These are phyloP conservation scores for Poecile montanus DNA, from an alignment of 2,797 vertebrate species.

Conservation along the genomic window DNA sequence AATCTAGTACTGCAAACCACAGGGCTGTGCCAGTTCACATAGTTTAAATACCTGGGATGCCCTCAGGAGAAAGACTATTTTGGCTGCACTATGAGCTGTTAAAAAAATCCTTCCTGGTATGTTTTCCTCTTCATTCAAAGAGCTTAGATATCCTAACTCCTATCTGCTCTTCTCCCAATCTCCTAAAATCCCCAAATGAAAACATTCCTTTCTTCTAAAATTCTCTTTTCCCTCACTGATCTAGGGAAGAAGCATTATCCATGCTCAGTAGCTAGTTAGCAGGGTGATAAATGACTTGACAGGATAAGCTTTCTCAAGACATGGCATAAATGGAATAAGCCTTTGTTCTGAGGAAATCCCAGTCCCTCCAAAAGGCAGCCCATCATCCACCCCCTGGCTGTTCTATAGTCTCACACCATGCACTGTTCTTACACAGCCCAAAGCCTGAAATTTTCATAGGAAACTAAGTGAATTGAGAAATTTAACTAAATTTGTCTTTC, in stretches of 20 bases:
- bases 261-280: conserved; percentile 25
- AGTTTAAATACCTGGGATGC: neutral
- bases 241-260: conserved; percentile 30
- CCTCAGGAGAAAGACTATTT: neutral
- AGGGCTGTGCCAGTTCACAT: neutral
- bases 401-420: neutral
- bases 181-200: conserved; percentile 25
- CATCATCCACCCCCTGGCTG: neutral
- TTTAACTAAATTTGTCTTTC: neutral
- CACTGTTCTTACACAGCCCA: neutral
- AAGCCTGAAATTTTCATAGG: neutral
- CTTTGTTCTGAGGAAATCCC: conserved; percentile 30
- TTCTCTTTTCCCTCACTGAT: neutral
- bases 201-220: conserved; percentile 39
- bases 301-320: conserved; percentile 38
- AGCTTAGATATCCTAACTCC: conserved; percentile 22
- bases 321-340: conserved; percentile 5
- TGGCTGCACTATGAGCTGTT: neutral
- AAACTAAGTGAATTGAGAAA: neutral
- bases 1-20: neutral
- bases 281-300: conserved; percentile 32
- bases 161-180: neutral
- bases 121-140: neutral
- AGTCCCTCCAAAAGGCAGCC: neutral
- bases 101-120: conserved; percentile 19